Evolutionary conservation across 2,888 invertebrate genomes (phyloP).

Genomic region (Melinaea menophilus): DNA sequence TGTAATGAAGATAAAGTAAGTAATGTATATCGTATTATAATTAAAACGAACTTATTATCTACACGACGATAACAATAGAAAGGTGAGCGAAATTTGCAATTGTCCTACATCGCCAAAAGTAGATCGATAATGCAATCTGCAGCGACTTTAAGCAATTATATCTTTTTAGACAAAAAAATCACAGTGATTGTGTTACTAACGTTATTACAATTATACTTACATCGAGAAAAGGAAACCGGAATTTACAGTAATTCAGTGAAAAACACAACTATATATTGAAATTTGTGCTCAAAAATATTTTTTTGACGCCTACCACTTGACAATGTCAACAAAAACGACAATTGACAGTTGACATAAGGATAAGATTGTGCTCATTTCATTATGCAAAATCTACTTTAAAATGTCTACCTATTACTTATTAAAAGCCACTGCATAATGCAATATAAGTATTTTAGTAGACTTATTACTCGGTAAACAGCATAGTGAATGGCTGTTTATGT

Average conservation of each 20-base stretch:
- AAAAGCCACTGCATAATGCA: no score
- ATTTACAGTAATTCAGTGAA: constrained; percentile 13
- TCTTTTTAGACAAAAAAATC: not conserved
- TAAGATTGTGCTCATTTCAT: no score
- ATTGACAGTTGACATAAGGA: not conserved
- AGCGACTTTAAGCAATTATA: constrained; percentile 11
- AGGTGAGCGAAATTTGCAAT: constrained; percentile 23
- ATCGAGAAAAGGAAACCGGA: constrained; percentile 12
- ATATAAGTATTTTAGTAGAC: no score
- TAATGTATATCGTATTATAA: constrained; percentile 14
- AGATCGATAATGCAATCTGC: constrained; percentile 38
- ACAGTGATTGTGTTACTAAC: not conserved
- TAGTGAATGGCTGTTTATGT: no score
- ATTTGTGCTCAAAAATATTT: constrained; percentile 19
- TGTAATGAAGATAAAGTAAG: constrained; percentile 12
- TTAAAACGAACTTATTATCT: constrained; percentile 15
- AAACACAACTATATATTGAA: constrained; percentile 14
- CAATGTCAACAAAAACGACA: constrained; percentile 15
- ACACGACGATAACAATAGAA: constrained; percentile 24
- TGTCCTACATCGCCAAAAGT: constrained; percentile 31
- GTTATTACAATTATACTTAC: constrained; percentile 10
- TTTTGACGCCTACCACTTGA: constrained; percentile 17
- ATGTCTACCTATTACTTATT: no score
- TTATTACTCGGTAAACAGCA: no score
- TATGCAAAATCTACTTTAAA: no score